Evolutionary conservation across 1,140 invertebrate genomes (phyloP).

Genomic region (Onthophagus taurus): DNA sequence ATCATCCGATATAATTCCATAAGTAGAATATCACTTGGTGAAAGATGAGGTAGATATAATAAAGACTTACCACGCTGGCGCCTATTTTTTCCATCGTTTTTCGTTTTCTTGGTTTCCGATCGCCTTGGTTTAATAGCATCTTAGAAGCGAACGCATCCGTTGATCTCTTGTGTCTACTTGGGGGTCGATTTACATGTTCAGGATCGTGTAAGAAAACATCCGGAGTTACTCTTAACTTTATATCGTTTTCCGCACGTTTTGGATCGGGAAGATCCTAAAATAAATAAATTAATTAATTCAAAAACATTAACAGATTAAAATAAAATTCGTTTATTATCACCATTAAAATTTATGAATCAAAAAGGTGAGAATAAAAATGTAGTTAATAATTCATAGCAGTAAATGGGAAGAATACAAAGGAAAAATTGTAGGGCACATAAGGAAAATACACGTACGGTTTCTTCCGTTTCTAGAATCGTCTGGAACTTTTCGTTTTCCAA

Average conservation of each 20-base stretch:
- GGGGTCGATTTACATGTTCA: constrained; percentile 18
- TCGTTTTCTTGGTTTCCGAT: constrained; percentile 42
- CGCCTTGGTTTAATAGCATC: constrained; percentile 13
- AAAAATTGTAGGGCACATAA: constrained; percentile 12
- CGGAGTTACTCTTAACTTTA: not conserved
- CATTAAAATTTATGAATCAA: too few relatives aligned
- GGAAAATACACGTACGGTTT: constrained; percentile 24
- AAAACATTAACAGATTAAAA: not conserved
- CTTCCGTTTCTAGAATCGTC: constrained; percentile 27
- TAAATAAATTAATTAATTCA: not conserved
- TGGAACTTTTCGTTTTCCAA: constrained; percentile 24
- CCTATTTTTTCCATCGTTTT: constrained; percentile 45
- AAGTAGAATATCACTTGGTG: not conserved
- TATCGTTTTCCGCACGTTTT: constrained; percentile 10
- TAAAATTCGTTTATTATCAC: too few relatives aligned
- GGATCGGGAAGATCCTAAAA: constrained; percentile 31
- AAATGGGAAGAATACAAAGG: constrained; percentile 1
- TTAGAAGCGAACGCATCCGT: constrained; percentile 17
- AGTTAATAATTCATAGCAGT: constrained; percentile 6
- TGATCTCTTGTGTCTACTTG: constrained; percentile 29
- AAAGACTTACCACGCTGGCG: constrained; percentile 43
- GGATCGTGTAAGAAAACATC: not conserved
- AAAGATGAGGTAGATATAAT: constrained; percentile 1
- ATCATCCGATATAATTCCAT: constrained; percentile 3
- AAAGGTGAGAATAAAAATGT: constrained; percentile 20